Evolutionary conservation across 2,797 vertebrate genomes (phyloP).

Genomic region (Phoxinus dragarum): DNA sequence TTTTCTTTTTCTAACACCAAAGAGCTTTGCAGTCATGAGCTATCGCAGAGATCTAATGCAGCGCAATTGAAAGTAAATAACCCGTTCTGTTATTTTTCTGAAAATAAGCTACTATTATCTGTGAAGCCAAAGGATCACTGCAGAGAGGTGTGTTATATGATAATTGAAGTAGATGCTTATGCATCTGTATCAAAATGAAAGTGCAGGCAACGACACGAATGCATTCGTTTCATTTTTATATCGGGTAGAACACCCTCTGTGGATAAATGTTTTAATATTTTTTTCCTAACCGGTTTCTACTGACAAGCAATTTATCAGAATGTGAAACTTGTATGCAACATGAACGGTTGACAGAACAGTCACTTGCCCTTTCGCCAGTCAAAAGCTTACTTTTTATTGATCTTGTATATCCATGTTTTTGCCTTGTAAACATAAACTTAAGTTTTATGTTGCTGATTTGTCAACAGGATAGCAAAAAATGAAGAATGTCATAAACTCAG

Average conservation of each 20-base stretch:
- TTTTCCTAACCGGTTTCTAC: background rate
- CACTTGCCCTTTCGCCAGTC: background rate
- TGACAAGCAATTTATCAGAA: background rate
- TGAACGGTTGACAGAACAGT: background rate
- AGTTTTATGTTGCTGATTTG: background rate
- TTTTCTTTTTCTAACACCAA: background rate
- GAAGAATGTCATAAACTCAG: background rate
- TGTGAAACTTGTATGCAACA: background rate
- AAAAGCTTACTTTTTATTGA: background rate
- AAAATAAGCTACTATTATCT: constrained; percentile 50
- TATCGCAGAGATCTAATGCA: constrained; percentile 10
- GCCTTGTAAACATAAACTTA: background rate
- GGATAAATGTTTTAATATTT: constrained; percentile 13
- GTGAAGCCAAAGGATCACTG: constrained; percentile 41
- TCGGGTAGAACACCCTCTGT: background rate
- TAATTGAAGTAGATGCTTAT: constrained; percentile 43
- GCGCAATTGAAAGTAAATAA: constrained; percentile 49
- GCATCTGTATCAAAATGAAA: constrained; percentile 31
- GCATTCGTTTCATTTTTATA: constrained; percentile 32
- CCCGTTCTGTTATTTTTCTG: constrained; percentile 31
- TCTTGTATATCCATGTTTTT: background rate
- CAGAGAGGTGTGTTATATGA: constrained; percentile 41
- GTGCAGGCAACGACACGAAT: constrained; percentile 21
- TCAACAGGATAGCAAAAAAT: background rate
- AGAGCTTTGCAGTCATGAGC: constrained; percentile 34